phyloP scores from a whole-genome alignment of 2,888 invertebrate genomes.

The Hesperia comma region DNA sequence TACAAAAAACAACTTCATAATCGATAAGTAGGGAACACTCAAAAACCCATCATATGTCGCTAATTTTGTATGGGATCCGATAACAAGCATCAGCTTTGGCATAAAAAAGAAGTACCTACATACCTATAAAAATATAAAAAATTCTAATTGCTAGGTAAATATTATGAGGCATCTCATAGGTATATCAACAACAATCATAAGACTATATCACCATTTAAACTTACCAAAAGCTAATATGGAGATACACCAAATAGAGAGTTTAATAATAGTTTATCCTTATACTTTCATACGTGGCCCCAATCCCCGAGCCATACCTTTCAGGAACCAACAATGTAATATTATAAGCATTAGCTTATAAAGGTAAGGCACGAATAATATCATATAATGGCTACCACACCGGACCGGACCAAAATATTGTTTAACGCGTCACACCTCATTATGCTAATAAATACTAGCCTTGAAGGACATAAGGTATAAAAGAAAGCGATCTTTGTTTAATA shows the following conservation, averaged over 20 bases:
- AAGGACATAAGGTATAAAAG: slow-evolving; percentile 29
- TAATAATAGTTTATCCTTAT: not conserved
- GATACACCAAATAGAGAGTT: not conserved
- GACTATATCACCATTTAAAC: too few species aligned
- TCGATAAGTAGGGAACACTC: too few species aligned
- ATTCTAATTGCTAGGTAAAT: too few species aligned
- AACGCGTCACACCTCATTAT: slow-evolving; percentile 48
- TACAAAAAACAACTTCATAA: too few species aligned
- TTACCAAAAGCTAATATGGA: not conserved
- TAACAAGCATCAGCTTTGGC: too few species aligned
- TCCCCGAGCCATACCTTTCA: slow-evolving; percentile 4
- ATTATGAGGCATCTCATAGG: too few species aligned
- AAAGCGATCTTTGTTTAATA: slow-evolving; percentile 33
- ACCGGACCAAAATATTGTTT: slow-evolving; percentile 43
- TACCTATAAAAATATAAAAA: too few species aligned
- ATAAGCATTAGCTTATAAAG: slow-evolving; percentile 25
- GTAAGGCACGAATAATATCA: slow-evolving; percentile 30
- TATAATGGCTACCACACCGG: slow-evolving; percentile 26
- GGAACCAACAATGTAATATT: slow-evolving; percentile 14
- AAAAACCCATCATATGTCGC: too few species aligned
- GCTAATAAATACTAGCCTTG: slow-evolving; percentile 47
- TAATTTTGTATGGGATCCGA: too few species aligned
- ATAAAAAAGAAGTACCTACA: too few species aligned
- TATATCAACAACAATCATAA: too few species aligned
- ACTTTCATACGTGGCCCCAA: slow-evolving; percentile 11